Evolutionary conservation across 2,888 invertebrate species (phyloP).

Genomic region (Drosophila cognata): DNA sequence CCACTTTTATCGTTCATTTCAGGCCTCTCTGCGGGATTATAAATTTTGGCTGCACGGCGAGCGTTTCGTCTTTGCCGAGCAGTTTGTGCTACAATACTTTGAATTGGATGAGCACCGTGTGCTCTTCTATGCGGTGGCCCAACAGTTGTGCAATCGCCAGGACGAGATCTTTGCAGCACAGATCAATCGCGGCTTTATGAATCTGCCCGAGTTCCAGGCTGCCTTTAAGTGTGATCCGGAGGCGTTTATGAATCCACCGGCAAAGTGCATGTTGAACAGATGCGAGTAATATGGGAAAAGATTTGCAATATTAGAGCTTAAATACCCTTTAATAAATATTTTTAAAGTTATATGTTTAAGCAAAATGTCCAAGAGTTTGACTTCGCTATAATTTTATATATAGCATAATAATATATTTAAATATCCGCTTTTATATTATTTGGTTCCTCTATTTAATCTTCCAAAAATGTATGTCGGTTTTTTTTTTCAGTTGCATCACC

Average conservation of each 20-base stretch:
- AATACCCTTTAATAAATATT: background rate
- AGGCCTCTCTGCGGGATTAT: conserved; percentile 75
- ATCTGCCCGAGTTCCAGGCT: conserved; percentile 75
- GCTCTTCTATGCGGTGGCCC: conserved; percentile 82
- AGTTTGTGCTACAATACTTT: conserved; percentile 78
- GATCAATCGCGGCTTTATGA: conserved; percentile 83
- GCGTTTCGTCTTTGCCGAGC: conserved; percentile 81
- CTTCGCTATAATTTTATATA: background rate
- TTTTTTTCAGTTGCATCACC: background rate
- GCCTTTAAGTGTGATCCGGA: conserved; percentile 75
- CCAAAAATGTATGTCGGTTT: background rate
- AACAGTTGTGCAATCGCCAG: conserved; percentile 78
- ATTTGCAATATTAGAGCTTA: background rate
- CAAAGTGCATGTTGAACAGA: conserved; percentile 76
- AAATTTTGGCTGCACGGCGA: conserved; percentile 83
- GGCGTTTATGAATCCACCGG: conserved; percentile 78
- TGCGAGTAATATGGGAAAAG: conserved; percentile 22
- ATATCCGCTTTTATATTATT: background rate
- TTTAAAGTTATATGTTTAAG: too few species aligned
- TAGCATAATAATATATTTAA: background rate
- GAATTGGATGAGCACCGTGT: conserved; percentile 72
- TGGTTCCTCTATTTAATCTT: background rate
- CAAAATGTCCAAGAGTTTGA: background rate
- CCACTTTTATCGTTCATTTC: conserved; percentile 78
- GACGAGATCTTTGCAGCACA: conserved; percentile 63